These are phyloP conservation scores for Sylvilagus floridanus DNA, from an alignment of 2,797 vertebrate genomes.

Conservation along the genomic window DNA sequence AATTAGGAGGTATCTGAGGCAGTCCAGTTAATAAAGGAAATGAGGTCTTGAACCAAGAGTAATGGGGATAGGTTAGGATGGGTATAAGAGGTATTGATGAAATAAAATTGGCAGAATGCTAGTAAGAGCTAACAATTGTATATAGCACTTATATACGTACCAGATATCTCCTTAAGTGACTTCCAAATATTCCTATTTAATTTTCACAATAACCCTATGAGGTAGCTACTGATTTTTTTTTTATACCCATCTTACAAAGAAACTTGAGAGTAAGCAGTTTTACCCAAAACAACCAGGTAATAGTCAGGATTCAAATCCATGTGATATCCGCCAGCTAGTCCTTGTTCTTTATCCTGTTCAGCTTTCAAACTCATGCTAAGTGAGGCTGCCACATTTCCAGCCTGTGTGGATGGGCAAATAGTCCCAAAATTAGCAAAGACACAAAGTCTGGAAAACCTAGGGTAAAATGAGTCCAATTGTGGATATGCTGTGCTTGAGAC, in stretches of 20 bases:
- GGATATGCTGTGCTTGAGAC: background rate
- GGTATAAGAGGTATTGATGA: background rate
- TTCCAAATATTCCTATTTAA: background rate
- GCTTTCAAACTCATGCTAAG: background rate
- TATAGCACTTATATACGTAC: background rate
- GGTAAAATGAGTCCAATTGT: background rate
- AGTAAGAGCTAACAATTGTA: background rate
- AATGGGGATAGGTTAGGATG: background rate
- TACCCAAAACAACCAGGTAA: background rate
- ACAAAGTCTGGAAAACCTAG: background rate
- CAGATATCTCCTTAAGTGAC: background rate
- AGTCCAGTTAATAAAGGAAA: background rate
- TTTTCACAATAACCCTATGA: background rate
- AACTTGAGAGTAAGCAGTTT: background rate
- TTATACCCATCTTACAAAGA: background rate
- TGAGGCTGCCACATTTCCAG: background rate
- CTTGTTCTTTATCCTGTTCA: background rate
- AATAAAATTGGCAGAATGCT: conserved; percentile 5
- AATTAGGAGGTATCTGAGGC: background rate
- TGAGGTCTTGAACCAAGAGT: background rate
- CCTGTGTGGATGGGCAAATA: background rate
- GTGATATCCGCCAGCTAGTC: background rate
- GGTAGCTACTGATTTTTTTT: background rate
- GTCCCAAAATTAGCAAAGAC: background rate
- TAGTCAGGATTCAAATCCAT: background rate